Percentiles rank a stretch among this genome's conserved stretches.
Evolutionary conservation across 2,113 vertebrate species (phyloP).

Genomic region (Colossoma macropomum): DNA sequence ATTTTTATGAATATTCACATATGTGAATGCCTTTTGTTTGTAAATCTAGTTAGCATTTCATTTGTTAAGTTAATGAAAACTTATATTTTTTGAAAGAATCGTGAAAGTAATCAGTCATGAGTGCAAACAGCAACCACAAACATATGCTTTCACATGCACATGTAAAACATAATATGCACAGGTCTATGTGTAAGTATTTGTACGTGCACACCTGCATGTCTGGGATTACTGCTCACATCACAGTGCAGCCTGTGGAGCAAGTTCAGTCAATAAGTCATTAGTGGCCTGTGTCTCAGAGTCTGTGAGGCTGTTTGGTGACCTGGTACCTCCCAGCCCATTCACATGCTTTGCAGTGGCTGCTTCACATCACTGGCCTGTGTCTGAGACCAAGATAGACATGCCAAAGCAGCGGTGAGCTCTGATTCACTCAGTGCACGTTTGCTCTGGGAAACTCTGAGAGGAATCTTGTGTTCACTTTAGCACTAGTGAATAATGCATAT

Average conservation of each 20-base stretch:
- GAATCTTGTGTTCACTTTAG: not conserved
- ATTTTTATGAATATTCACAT: not conserved
- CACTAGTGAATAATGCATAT: not conserved
- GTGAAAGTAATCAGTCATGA: not conserved
- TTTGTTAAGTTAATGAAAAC: too few relatives aligned
- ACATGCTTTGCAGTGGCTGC: not conserved
- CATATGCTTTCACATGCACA: not conserved
- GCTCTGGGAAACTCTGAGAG: not conserved
- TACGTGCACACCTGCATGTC: slow-evolving; percentile 32
- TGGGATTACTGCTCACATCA: slow-evolving; percentile 42
- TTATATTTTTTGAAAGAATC: too few relatives aligned
- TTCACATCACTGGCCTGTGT: not conserved
- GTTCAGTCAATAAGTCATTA: slow-evolving; percentile 75
- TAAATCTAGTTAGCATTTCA: too few relatives aligned
- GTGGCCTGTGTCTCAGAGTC: slow-evolving; percentile 56
- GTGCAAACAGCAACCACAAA: not conserved
- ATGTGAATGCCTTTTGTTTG: too few relatives aligned
- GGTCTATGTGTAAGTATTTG: slow-evolving; percentile 19
- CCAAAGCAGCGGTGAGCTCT: not conserved
- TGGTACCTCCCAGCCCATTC: slow-evolving; percentile 39
- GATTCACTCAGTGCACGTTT: not conserved
- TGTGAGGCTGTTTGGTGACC: slow-evolving; percentile 68
- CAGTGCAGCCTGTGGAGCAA: slow-evolving; percentile 63
- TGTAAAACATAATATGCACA: not conserved
- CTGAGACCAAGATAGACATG: not conserved